Percentiles rank a stretch among this genome's conserved stretches.
Conservation (phyloP, 2,888 invertebrate genomes). For the Parochlus steinenii region DNA sequence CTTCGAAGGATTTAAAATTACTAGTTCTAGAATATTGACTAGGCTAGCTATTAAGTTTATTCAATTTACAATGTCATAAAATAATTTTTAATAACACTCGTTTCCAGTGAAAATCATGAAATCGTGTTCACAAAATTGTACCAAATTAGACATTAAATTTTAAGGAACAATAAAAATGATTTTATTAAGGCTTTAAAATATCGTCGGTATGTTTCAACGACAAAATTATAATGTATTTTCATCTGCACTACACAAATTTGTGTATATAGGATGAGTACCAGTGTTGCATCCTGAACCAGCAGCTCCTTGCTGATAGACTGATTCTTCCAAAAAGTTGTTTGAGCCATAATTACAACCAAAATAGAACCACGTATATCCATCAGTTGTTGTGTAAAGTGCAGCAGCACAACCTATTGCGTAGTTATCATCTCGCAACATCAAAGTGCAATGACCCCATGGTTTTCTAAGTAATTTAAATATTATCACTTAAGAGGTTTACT, state of each 20-base stretch:
- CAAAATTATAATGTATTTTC: no score
- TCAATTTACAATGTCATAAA: no score
- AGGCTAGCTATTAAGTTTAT: no score
- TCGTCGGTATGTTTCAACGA: no score
- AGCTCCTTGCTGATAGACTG: background rate
- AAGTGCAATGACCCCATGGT: background rate
- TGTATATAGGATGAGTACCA: conserved; percentile 1
- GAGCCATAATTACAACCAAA: conserved; percentile 2
- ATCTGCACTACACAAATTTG: conserved; percentile 2
- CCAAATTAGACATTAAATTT: no score
- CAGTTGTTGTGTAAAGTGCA: background rate
- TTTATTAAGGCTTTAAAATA: no score
- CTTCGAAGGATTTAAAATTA: no score
- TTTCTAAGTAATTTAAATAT: background rate
- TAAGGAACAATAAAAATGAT: no score
- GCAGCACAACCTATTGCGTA: background rate
- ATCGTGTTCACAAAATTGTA: no score
- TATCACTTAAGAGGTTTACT: background rate
- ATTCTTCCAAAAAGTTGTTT: background rate
- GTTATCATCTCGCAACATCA: conserved; percentile 5
- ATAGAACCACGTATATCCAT: background rate
- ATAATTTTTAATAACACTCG: no score
- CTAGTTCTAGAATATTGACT: no score
- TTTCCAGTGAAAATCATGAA: no score
- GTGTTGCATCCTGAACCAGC: conserved; percentile 1